Percentiles rank a stretch among this genome's conserved stretches.
Evolutionary conservation across 2,113 vertebrate species (phyloP).

Genomic region (Thomomys bottae): DNA sequence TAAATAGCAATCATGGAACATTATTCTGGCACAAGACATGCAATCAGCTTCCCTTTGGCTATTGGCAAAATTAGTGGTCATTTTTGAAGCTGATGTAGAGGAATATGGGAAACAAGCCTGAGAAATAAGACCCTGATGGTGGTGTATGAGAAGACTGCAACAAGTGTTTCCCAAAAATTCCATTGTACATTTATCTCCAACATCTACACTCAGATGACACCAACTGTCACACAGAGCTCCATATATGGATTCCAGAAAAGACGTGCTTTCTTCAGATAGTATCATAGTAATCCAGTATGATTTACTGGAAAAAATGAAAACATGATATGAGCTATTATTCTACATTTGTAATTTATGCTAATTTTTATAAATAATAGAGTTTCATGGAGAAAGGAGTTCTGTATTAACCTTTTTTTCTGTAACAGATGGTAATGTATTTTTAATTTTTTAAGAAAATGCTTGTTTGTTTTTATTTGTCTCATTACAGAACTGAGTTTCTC

Average conservation of each 20-base stretch:
- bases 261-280: neutral
- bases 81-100: neutral
- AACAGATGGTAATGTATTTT: neutral
- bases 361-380: neutral
- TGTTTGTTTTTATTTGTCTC: neutral
- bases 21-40: neutral
- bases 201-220: too few species aligned
- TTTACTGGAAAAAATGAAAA: neutral
- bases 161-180: neutral
- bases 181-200: too few species aligned
- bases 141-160: neutral
- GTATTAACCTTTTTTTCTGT: neutral
- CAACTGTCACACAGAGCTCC: neutral
- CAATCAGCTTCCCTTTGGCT: neutral
- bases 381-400: neutral
- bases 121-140: neutral
- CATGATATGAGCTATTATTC: neutral
- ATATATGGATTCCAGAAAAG: accelerated
- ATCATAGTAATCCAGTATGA: neutral
- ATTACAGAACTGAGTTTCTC: neutral
- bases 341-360: neutral
- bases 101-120: neutral
- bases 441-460: neutral
- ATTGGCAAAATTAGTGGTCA: neutral
- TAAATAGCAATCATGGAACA: neutral